Percentiles rank a stretch among this genome's conserved stretches.
These are phyloP conservation scores for Gymnoscelis rufifasciata DNA, from an alignment of 2,888 invertebrate species.

Conservation along the genomic window DNA sequence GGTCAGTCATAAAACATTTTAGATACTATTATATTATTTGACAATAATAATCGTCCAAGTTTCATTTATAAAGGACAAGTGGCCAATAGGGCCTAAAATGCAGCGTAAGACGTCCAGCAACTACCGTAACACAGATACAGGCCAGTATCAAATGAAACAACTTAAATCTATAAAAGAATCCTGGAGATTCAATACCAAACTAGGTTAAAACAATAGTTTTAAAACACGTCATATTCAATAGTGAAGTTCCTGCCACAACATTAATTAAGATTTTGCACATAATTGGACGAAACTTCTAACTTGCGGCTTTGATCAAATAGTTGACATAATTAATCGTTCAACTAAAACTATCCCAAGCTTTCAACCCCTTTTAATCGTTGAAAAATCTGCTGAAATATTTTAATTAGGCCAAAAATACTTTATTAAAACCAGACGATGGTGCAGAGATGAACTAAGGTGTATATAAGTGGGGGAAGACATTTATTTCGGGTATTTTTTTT, in stretches of 20 bases:
- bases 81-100: too few species aligned
- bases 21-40: too few species aligned
- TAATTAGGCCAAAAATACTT: conserved; percentile 69
- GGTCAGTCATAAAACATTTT: too few species aligned
- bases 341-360: conserved; percentile 36
- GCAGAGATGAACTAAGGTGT: conserved; percentile 14
- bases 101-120: too few species aligned
- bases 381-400: conserved; percentile 56
- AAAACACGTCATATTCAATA: background rate
- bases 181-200: too few species aligned
- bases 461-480: background rate
- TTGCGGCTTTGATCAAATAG: conserved; percentile 42
- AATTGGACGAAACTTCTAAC: conserved; percentile 27
- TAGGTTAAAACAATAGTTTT: too few species aligned
- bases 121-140: too few species aligned
- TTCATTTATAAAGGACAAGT: too few species aligned
- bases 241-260: background rate
- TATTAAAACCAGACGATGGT: conserved; percentile 55
- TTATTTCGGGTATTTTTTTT: background rate
- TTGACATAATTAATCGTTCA: conserved; percentile 51
- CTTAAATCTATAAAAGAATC: too few species aligned
- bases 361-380: conserved; percentile 30
- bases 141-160: too few species aligned
- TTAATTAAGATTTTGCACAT: conserved; percentile 20
- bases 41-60: too few species aligned